Evolutionary conservation across 2,113 vertebrate species (phyloP).

Genomic region (Alaudala cheleensis): DNA sequence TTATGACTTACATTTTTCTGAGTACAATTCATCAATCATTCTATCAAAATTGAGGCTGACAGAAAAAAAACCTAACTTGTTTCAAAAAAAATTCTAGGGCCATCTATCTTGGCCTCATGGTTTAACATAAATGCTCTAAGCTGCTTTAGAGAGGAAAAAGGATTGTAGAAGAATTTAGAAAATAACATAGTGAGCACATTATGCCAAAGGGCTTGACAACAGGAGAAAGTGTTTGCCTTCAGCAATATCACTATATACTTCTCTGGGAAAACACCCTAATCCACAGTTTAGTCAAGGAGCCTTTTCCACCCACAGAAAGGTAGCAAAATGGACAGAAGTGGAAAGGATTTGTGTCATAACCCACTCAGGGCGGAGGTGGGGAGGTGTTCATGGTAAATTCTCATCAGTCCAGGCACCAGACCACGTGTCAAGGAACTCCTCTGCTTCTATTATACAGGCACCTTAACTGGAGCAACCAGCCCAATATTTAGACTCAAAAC

Average conservation of each 20-base stretch:
- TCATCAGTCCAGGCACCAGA: background rate
- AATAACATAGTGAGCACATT: background rate
- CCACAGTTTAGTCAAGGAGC: background rate
- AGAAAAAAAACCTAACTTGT: background rate
- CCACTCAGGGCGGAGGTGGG: too few species aligned
- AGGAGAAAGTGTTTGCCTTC: background rate
- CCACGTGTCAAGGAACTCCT: fast-evolving
- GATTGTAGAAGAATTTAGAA: background rate
- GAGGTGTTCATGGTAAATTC: background rate
- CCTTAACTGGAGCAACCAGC: background rate
- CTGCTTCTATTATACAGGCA: background rate
- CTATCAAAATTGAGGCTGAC: background rate
- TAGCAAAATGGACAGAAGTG: background rate
- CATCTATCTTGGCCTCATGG: background rate
- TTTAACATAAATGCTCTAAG: background rate
- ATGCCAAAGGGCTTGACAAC: background rate
- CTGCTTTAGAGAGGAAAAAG: background rate
- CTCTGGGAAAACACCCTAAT: background rate
- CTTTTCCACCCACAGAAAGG: background rate
- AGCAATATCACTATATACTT: background rate
- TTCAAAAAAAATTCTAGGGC: background rate
- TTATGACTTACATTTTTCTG: background rate
- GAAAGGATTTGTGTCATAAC: background rate
- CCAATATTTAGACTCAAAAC: background rate
- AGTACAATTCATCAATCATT: background rate